Conservation (phyloP, 2,888 invertebrate genomes). For the Bhutanitis thaidina region DNA sequence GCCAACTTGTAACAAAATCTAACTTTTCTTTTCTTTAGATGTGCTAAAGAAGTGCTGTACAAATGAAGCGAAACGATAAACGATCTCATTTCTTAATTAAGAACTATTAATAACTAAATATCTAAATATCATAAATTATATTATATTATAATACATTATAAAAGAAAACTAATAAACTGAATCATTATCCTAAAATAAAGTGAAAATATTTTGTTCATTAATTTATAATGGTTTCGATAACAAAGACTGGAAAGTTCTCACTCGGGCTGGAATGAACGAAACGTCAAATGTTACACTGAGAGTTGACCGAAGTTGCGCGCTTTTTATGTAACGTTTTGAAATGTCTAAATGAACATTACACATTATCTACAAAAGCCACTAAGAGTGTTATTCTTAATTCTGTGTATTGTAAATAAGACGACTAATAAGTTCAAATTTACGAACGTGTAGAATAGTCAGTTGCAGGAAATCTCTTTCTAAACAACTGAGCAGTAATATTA, state of each 20-base stretch:
- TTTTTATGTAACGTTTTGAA: background rate
- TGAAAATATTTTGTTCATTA: conserved; percentile 7
- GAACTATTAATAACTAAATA: too few relatives aligned
- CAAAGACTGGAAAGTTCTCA: conserved; percentile 16
- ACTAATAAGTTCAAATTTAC: too few relatives aligned
- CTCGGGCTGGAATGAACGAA: conserved; percentile 5
- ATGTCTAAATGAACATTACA: background rate
- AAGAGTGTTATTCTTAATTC: too few relatives aligned
- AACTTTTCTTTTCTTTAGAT: background rate
- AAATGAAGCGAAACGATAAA: background rate
- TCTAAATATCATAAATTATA: too few relatives aligned
- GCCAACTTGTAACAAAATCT: background rate
- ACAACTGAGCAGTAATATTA: conserved; percentile 1
- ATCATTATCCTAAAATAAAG: conserved; percentile 2
- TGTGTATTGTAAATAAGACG: too few relatives aligned
- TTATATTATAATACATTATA: too few relatives aligned
- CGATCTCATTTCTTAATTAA: background rate
- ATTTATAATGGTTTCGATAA: conserved; percentile 8
- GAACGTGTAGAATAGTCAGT: too few relatives aligned
- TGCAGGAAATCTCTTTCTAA: background rate
- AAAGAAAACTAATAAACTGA: conserved; percentile 11
- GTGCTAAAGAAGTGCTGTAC: background rate
- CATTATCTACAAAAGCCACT: too few relatives aligned
- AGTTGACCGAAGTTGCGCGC: background rate
- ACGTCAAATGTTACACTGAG: conserved; percentile 11